Evolutionary conservation across 2,797 vertebrate species (phyloP), one percentile per base, ranked within the genome.

Genomic region (Acrossocheilus wenchowensis): DNA sequence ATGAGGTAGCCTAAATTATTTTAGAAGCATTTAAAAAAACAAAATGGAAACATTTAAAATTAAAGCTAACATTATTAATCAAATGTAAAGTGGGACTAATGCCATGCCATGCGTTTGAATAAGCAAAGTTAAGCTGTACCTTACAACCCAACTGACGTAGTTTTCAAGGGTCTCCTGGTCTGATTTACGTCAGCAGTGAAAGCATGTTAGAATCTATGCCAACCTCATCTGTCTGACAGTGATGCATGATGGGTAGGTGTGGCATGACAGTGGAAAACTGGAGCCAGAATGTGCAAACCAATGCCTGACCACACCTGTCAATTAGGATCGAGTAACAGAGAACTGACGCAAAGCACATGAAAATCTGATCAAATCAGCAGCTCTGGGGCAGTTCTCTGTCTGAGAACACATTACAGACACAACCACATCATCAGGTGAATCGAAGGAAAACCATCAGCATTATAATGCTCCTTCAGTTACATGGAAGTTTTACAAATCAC

Each of bases 181-280:
- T 72, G 48, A 50, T 41, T 57, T 26, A 71, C 8, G 8, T 69
- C 66, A 26, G 8, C 66, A 82, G 48, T 26, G 66, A 82, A 39
- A 39, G 74, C 21, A n/a, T 57, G 52, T 78, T 78, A 19, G 34
- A 78, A 43, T 41, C 36, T 39, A 23, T 79, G 57, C 57, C 78
- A 81, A 26, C 79, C 6, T 50, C 21, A 15, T 54, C 62, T 78
- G 14, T 68, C 15, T 54, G 45, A 48, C 19, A 83, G 72, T 84
- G 83, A 39, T 69, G 74, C 74, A 84, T 78, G 45, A 69, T 78
- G 62, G 74, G 48, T 11, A 84, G 23, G 45, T 66, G 73, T 52
- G 30, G 60, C 17, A 60, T 23, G 71, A 15, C 17, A 73, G 36
- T 5, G 7, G 68, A 34, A 57, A 82, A 82, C n/a, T 8, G 2